These are phyloP conservation scores for Nymphalis c-album DNA, from an alignment of 2,888 invertebrate genomes.

Conservation along the genomic window DNA sequence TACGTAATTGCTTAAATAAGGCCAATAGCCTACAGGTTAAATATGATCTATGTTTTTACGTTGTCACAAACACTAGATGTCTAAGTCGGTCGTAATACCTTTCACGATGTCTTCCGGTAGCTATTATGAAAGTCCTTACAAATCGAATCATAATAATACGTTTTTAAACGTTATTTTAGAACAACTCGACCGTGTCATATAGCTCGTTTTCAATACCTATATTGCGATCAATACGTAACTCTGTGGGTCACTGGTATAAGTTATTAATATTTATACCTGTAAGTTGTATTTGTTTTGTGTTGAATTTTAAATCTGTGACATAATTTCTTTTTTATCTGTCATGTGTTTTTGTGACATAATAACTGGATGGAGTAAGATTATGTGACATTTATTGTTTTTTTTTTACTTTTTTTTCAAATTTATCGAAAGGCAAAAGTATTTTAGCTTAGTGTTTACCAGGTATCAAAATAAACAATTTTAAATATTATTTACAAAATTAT, in stretches of 20 bases:
- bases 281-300: background rate
- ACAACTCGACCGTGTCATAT: slow-evolving; percentile 25
- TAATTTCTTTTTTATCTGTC: background rate
- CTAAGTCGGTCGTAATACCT: background rate
- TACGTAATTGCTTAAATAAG: background rate
- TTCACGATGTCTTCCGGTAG: slow-evolving; percentile 29
- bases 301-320: slow-evolving; percentile 8
- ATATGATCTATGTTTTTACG: too few relatives aligned
- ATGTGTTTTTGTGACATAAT: background rate
- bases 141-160: slow-evolving; percentile 13
- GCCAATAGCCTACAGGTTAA: background rate
- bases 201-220: slow-evolving; percentile 25
- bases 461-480: too few relatives aligned
- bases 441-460: too few relatives aligned
- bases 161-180: slow-evolving; percentile 12
- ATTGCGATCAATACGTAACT: slow-evolving; percentile 26
- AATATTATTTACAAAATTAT: too few relatives aligned
- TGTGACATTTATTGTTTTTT: background rate
- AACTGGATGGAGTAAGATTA: background rate
- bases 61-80: background rate
- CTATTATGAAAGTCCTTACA: slow-evolving; percentile 22
- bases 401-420: too few relatives aligned
- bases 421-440: too few relatives aligned
- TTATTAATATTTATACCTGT: slow-evolving; percentile 7
- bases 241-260: slow-evolving; percentile 17